Evolutionary conservation across 1,140 invertebrate species (phyloP), one percentile per base, ranked within the genome.

Genomic region (Aphelinus certus): DNA sequence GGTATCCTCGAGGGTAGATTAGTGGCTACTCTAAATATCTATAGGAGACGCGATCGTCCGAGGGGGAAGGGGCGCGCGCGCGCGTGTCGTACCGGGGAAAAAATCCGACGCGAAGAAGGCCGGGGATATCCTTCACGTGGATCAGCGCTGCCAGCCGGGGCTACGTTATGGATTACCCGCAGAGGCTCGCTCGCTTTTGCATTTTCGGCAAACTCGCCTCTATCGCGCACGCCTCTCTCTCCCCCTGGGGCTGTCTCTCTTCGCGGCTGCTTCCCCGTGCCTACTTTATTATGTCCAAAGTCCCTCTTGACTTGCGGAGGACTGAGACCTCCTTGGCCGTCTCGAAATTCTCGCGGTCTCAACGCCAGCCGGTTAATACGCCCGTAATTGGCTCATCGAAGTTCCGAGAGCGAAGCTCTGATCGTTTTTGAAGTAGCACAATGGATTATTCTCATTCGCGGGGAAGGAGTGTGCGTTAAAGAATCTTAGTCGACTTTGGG

Each of bases 91-190:
- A 43, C 26, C 53, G 53, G 26, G 67, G 69, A 73, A 73, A 62
- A 76, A 78, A 57, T 26, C 69, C 77, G 57, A 53, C 9, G 9
- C 9, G 77, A 74, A 78, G 77, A 75, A 69, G 75, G 76, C 71
- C 71, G 73, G 43, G 48, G 73, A 69, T 69, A 74, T 74, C 51
- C 73, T 56, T 74, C 58, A 63, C 51, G 66, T n/a, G 73, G 65
- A 74, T 74, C 65, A 74, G 65, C 55, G 6, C 53, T 69, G 65
- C 65, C 66, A 56, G n/a, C n/a, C 48, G 61, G 51, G 49, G 53
- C 45, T 69, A 74, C 49, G 56, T 68, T 74, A 74, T 74, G 73
- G 66, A 74, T 74, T 74, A 74, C 66, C 63, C 10, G 26, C 51
- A 49, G 43, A 7, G n/a, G 10, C 68, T 53, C 63, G n/a, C 43